Percentiles rank a stretch among this genome's conserved stretches.
Evolutionary conservation across 2,797 vertebrate species (phyloP).

Genomic region (Dendrocincla fuliginosa): DNA sequence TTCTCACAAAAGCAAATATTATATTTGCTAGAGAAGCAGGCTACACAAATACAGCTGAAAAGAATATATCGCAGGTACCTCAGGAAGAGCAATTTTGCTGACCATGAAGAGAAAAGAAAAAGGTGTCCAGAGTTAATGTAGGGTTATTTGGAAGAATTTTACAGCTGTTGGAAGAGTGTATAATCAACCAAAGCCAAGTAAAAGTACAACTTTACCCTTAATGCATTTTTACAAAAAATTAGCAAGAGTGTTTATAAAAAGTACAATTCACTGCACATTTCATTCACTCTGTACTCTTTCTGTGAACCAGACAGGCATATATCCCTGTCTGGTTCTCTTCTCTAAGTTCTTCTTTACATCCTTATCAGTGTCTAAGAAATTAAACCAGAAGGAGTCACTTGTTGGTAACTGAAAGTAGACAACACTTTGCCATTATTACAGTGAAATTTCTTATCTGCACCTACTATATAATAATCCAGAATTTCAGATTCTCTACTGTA

Average conservation of each 20-base stretch:
- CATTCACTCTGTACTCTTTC: neutral
- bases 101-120: neutral
- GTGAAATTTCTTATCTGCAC: neutral
- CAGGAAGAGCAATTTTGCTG: neutral
- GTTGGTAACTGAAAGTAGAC: neutral
- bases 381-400: neutral
- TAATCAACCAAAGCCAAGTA: neutral
- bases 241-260: accelerated
- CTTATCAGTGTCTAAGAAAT: neutral
- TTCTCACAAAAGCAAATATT: neutral
- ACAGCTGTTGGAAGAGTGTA: neutral
- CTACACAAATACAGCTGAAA: neutral
- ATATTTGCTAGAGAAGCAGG: neutral
- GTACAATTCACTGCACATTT: neutral
- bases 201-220: neutral
- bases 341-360: neutral
- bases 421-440: neutral
- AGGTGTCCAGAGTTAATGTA: neutral
- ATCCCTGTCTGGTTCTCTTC: neutral
- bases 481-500: neutral
- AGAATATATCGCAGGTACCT: neutral
- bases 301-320: neutral
- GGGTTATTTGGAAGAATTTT: neutral
- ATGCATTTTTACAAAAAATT: neutral
- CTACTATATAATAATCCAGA: neutral